Evolutionary conservation across 2,113 vertebrate species (phyloP).

Genomic region (Salvelinus fontinalis): DNA sequence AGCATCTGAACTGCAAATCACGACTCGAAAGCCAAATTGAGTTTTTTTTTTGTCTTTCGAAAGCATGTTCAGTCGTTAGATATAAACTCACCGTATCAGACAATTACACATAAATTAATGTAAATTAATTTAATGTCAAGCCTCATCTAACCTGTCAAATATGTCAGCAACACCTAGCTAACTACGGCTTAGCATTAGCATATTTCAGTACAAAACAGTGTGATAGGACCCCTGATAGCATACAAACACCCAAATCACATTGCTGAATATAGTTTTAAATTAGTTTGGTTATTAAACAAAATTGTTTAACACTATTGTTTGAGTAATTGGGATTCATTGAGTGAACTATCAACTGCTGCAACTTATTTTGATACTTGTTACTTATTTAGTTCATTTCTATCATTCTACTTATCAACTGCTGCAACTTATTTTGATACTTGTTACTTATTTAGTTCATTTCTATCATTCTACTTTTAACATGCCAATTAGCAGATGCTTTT

Average conservation of each 20-base stretch:
- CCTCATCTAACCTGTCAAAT: background rate
- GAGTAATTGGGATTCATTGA: too few relatives aligned
- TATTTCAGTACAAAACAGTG: background rate
- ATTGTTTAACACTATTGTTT: too few relatives aligned
- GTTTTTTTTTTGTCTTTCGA: background rate
- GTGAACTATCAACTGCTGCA: too few relatives aligned
- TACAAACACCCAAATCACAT: background rate
- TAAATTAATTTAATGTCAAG: background rate
- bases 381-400: too few relatives aligned
- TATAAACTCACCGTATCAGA: background rate
- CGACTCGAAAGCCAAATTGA: constrained; percentile 12
- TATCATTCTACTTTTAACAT: too few relatives aligned
- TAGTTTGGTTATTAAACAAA: too few relatives aligned
- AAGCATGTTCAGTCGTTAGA: constrained; percentile 12
- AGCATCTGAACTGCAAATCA: constrained; percentile 2
- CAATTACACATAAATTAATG: background rate
- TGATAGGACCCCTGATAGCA: background rate
- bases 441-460: too few relatives aligned
- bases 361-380: too few relatives aligned
- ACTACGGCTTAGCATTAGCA: background rate
- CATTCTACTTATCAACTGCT: too few relatives aligned
- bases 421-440: too few relatives aligned
- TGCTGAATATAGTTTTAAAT: too few relatives aligned
- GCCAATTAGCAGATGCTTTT: too few relatives aligned
- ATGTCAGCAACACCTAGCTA: background rate